A percentile compares a stretch with the other conserved stretches of the same genome.
Evolutionary conservation across 2,113 vertebrate genomes (phyloP).

Genomic region (Cyphomyrus discorhynchus): DNA sequence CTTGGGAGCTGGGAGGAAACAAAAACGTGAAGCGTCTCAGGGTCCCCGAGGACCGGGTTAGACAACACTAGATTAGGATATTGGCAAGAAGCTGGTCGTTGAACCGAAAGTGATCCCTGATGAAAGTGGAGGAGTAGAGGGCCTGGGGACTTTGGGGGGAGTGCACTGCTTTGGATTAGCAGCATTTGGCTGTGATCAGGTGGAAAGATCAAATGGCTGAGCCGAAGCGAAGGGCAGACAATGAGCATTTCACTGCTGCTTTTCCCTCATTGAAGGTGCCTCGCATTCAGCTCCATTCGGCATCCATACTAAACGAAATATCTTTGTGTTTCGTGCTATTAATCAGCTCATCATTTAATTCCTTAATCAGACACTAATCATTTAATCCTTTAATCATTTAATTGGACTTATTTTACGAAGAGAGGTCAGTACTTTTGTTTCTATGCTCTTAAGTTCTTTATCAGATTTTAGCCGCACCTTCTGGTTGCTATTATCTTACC

Average conservation of each 20-base stretch:
- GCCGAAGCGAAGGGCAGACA: neutral
- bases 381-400: slow-evolving; percentile 4
- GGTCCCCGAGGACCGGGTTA: neutral
- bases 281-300: neutral
- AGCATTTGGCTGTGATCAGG: neutral
- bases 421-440: slow-evolving; percentile 12
- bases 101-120: neutral
- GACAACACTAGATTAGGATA: neutral
- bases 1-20: neutral
- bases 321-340: neutral
- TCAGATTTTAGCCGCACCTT: neutral
- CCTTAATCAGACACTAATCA: neutral
- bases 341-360: slow-evolving; percentile 5
- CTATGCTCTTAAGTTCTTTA: neutral
- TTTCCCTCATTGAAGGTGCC: neutral
- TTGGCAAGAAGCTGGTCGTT: neutral
- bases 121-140: neutral
- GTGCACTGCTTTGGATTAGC: neutral
- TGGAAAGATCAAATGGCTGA: neutral
- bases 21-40: neutral
- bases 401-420: neutral
- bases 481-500: neutral
- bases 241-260: neutral
- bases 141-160: neutral
- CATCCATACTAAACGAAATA: neutral